Base-by-base conservation (phyloP, 30 jellyfish, hydroid and myxozoan species). In the Pelagia noctiluca region DNA sequence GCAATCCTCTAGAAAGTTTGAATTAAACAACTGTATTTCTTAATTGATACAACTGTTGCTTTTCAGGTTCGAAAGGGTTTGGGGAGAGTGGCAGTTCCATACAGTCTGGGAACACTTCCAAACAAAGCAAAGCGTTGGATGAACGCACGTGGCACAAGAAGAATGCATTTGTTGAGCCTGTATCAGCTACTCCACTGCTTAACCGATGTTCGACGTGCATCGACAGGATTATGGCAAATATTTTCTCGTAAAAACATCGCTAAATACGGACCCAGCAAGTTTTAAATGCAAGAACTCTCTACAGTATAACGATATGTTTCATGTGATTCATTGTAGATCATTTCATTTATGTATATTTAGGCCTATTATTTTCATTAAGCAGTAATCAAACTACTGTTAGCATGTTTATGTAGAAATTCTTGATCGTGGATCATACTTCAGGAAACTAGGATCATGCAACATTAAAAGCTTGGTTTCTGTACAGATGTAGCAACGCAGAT, bases 51-150 rank as follows among this genome's bases (percentile, higher is more conserved):
- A 2, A 2, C n/a, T 5, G 10, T 46, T 31, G n/a, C 50, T 34
- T 38, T 33, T 8, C 32, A 76, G 87, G 35, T 76, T 1, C 53
- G 42, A 54, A 54, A 53, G 28, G 38, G 46, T 19, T 57, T 79
- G 48, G 86, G 92, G 0, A 50, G 63, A 2, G 61, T 68, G 21
- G 33, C 8, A 12, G 74, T 70, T 26, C 50, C 74, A 37, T 82
- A 82, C 73, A 42, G 85, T 32, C 72, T 82, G 42, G 92, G 92
- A 8, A 69, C 46, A 34, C 85, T 82, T 29, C 92, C 92, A 67
- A 82, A 48, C 75, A 35, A 19, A 10, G 30, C 53, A n/a, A 82
- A 74, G 21, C 62, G 37, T 2, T 75, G 87, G 76, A 4, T 60
- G 18, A 42, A 24, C 25, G 72, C 86, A 32, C 46, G 70, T 32